These are phyloP conservation scores for Pseudomyrmex gracilis DNA, from an alignment of 1,140 invertebrate species.

Conservation along the genomic window DNA sequence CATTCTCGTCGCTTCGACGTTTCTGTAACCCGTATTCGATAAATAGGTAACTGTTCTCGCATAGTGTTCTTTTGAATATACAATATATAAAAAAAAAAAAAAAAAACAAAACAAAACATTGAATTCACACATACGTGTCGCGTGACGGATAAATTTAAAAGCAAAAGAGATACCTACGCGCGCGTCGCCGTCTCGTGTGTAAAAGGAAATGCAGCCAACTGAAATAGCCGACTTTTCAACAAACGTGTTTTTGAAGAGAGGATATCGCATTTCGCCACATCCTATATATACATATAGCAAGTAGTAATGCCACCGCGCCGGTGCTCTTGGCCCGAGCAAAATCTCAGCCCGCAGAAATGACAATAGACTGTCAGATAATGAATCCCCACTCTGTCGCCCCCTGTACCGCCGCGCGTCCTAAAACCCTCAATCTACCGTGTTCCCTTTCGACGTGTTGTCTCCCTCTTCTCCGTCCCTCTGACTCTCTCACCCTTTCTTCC, in stretches of 20 bases:
- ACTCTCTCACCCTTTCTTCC: slow-evolving; percentile 17
- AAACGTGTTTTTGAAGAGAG: slow-evolving; percentile 66
- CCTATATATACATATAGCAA: slow-evolving; percentile 43
- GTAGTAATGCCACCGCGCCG: slow-evolving; percentile 58
- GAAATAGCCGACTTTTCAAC: slow-evolving; percentile 64
- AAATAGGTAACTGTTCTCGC: slow-evolving; percentile 31
- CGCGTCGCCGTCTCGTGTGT: background rate
- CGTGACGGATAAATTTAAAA: background rate
- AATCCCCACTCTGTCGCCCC: slow-evolving; percentile 79
- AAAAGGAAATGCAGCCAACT: slow-evolving; percentile 35
- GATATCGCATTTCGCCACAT: slow-evolving; percentile 64
- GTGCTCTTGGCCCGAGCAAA: slow-evolving; percentile 74
- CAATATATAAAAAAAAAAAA: no score
- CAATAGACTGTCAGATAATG: slow-evolving; percentile 83
- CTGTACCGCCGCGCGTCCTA: slow-evolving; percentile 73
- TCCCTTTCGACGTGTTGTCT: slow-evolving; percentile 56
- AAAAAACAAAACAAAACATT: background rate
- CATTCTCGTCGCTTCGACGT: background rate
- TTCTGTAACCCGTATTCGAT: slow-evolving; percentile 36
- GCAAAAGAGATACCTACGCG: background rate
- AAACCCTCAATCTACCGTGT: slow-evolving; percentile 75
- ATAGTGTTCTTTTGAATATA: no score
- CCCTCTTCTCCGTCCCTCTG: slow-evolving; percentile 10
- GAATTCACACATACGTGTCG: background rate
- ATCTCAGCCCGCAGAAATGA: slow-evolving; percentile 81